Evolutionary conservation across 2,797 vertebrate species (phyloP), one percentile per base, ranked within the genome.

Genomic region (Enteromius unitaeniatus): DNA sequence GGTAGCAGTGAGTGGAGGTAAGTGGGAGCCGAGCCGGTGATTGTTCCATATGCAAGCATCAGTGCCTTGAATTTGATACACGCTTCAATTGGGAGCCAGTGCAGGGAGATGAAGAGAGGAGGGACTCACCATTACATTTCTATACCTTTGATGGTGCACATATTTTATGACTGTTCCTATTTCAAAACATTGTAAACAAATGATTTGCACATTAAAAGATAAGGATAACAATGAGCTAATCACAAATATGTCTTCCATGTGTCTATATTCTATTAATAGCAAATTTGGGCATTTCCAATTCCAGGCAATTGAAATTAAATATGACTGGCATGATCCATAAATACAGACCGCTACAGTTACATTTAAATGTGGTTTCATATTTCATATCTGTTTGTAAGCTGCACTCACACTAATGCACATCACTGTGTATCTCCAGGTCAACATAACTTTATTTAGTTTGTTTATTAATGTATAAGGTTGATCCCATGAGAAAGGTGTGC

Each of bases 321-420:
- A 64, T 23, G 40, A 67, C 60, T 78, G 23, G 42, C 58, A 15
- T 31, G 58, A 34, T 34, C 45, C 42, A 78, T 78, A 47, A 78
- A 64, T 47, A 47, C 55, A 47, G 53, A 28, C n/a, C 17, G n/a
- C 75, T 28, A 37, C 34, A 8, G 26, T 47, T 26, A 26, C 21
- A 26, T 60, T 78, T 64, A 31, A 65, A 78, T 62, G 19, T 31
- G 51, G 78, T 67, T 58, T 85, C 70, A 68, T 51, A 47, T 78
- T 87, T 70, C 72, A 84, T 14, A 53, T 15, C 19, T 21, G 10
- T 67, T 47, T 67, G 55, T 73, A 37, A 76, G 26, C 19, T 64
- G 69, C 23, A 51, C 34, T 84, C 26, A 49, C 73, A 42, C 31
- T 65, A 37, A 65, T 78, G 37, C 23, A 77, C 53, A 26, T 65